Evolutionary conservation across 2,113 vertebrate species (phyloP).

Genomic region (Clinocottus analis): DNA sequence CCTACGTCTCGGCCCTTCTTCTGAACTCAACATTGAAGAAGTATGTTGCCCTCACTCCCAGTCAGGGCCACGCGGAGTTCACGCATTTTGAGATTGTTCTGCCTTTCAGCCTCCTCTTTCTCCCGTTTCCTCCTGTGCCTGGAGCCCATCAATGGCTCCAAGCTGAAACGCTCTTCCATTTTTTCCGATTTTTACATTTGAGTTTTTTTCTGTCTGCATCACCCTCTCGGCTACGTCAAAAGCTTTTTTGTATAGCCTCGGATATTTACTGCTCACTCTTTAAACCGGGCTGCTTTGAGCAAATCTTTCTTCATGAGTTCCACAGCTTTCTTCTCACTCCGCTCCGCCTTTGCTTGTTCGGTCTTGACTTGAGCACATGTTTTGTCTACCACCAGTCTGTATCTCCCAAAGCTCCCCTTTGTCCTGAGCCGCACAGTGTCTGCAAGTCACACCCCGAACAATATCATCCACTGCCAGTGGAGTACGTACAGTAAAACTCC

Average conservation of each 20-base stretch:
- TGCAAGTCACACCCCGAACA: constrained; percentile 35
- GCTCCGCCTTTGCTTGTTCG: not conserved
- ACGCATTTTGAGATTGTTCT: constrained; percentile 10
- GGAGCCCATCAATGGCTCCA: constrained; percentile 30
- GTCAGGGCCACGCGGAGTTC: constrained; percentile 16
- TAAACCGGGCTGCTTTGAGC: constrained; percentile 14
- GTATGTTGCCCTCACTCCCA: not conserved
- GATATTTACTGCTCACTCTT: constrained; percentile 18
- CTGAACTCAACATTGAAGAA: not conserved
- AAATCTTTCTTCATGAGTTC: constrained; percentile 2
- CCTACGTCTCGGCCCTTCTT: not conserved
- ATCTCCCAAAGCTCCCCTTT: constrained; percentile 32
- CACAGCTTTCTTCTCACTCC: not conserved
- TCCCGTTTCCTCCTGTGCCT: constrained; percentile 24
- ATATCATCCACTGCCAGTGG: constrained; percentile 22
- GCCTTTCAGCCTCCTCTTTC: constrained; percentile 24
- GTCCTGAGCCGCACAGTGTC: constrained; percentile 34
- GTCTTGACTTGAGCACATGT: not conserved
- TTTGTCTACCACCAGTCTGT: not conserved
- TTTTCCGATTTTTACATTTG: constrained; percentile 8
- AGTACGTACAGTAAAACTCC: constrained; percentile 48
- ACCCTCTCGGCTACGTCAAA: constrained; percentile 21
- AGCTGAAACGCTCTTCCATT: constrained; percentile 19
- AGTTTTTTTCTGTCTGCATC: constrained; percentile 27
- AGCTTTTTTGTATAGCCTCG: constrained; percentile 13